Conservation (phyloP, 2,113 vertebrate genomes). For the Synodontis membranacea region DNA sequence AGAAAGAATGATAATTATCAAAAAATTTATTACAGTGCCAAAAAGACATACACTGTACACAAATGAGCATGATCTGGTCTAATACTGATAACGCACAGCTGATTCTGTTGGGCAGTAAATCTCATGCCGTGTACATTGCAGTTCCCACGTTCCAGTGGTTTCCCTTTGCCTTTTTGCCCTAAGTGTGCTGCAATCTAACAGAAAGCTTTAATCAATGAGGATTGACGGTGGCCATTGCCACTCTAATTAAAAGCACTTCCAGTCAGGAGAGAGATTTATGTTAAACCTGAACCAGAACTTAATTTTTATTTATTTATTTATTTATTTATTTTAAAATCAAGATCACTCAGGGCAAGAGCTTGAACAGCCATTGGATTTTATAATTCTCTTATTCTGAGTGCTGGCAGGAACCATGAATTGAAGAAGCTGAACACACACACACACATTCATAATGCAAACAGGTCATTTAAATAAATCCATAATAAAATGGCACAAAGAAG, state of each 20-base stretch:
- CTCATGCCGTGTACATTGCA: background rate
- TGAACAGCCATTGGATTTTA: background rate
- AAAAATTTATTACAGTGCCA: background rate
- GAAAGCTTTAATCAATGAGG: conserved; percentile 39
- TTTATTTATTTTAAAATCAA: no score
- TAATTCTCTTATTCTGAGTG: background rate
- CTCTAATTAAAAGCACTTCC: conserved; percentile 33
- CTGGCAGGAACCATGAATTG: background rate
- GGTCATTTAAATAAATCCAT: background rate
- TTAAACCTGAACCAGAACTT: background rate
- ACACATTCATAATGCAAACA: background rate
- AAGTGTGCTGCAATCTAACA: conserved; percentile 29
- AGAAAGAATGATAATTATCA: background rate
- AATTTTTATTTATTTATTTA: no score
- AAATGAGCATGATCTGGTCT: background rate
- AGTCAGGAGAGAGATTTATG: background rate
- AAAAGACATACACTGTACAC: background rate
- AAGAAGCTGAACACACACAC: background rate
- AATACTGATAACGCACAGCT: background rate
- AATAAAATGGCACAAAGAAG: background rate
- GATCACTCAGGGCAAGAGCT: background rate
- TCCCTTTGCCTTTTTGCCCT: background rate
- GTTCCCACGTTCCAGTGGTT: background rate
- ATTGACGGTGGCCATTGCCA: background rate
- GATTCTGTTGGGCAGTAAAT: background rate